phyloP scores from a whole-genome alignment of 2,797 vertebrate species.

The Anguilla pacifica region DNA sequence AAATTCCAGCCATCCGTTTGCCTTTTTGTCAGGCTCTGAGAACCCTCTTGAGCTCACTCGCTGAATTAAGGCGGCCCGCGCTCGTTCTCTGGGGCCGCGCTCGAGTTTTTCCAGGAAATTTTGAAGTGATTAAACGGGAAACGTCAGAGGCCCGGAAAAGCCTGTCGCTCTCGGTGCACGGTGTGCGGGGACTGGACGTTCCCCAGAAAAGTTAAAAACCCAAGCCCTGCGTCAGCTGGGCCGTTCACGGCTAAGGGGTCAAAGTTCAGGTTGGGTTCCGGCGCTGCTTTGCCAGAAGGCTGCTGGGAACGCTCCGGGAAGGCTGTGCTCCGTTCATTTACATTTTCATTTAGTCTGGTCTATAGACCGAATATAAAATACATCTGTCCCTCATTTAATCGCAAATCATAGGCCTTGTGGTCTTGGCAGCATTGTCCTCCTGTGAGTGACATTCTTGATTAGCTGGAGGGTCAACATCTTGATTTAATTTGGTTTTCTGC shows the following conservation, averaged over 20 bases:
- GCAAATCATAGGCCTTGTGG: constrained; percentile 31
- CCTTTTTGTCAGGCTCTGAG: not conserved
- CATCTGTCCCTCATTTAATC: constrained; percentile 60
- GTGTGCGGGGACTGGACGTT: not conserved
- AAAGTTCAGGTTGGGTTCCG: not conserved
- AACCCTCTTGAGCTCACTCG: not conserved
- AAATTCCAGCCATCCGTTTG: constrained; percentile 2
- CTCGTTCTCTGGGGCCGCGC: constrained; percentile 3
- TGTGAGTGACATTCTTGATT: not conserved
- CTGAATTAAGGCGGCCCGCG: not conserved
- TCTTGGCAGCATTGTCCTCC: not conserved
- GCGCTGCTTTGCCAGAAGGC: constrained; percentile 70
- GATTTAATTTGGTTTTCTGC: constrained; percentile 27
- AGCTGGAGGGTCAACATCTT: constrained; percentile 21
- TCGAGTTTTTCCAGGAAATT: not conserved
- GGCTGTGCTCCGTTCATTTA: constrained; percentile 80
- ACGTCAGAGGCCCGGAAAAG: not conserved
- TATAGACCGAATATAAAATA: constrained; percentile 56
- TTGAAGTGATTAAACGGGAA: constrained; percentile 3
- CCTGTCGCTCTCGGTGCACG: not conserved
- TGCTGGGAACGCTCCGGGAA: constrained; percentile 72
- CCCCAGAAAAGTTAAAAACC: not conserved
- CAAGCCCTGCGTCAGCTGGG: not conserved
- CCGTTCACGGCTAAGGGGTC: not conserved
- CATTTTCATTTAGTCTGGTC: constrained; percentile 80